Evolutionary conservation across 92 coral and sea anemone genomes (phyloP).

Genomic region (Bergia puertoricense): DNA sequence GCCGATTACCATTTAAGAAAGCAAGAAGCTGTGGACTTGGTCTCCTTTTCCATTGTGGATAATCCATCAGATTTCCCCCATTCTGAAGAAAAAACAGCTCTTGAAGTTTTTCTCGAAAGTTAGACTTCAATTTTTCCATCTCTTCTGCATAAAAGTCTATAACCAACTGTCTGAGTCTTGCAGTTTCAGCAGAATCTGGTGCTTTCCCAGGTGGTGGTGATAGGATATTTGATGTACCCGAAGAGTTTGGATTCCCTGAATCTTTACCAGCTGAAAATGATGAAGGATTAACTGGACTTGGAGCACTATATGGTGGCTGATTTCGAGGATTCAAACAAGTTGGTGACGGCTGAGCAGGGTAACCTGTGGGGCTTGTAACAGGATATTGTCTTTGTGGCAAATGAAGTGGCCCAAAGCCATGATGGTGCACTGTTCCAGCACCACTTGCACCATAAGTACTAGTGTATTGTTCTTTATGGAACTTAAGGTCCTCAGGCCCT

Average conservation of each 20-base stretch:
- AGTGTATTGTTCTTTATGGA: slow-evolving; percentile 73
- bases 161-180: slow-evolving; percentile 80
- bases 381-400: slow-evolving; percentile 62
- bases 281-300: slow-evolving; percentile 71
- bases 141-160: slow-evolving; percentile 84
- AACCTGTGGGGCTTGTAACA: slow-evolving; percentile 75
- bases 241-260: slow-evolving; percentile 47
- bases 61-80: slow-evolving; percentile 92
- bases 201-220: slow-evolving; percentile 57
- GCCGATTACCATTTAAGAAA: slow-evolving; percentile 76
- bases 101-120: slow-evolving; percentile 87
- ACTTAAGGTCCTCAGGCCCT: slow-evolving; percentile 58
- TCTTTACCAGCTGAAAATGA: slow-evolving; percentile 62
- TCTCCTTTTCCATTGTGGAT: slow-evolving; percentile 78
- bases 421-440: slow-evolving; percentile 93
- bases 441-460: slow-evolving; percentile 67
- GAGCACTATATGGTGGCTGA: slow-evolving; percentile 62
- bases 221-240: slow-evolving; percentile 48
- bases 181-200: slow-evolving; percentile 79
- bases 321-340: slow-evolving; percentile 62
- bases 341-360: slow-evolving; percentile 77
- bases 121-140: slow-evolving; percentile 74
- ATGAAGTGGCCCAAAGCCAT: slow-evolving; percentile 71
- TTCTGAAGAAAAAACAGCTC: slow-evolving; percentile 92
- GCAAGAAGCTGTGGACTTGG: slow-evolving; percentile 73